Evolutionary conservation across 2,888 invertebrate genomes (phyloP).

Genomic region (Ophonus ardosiacus): DNA sequence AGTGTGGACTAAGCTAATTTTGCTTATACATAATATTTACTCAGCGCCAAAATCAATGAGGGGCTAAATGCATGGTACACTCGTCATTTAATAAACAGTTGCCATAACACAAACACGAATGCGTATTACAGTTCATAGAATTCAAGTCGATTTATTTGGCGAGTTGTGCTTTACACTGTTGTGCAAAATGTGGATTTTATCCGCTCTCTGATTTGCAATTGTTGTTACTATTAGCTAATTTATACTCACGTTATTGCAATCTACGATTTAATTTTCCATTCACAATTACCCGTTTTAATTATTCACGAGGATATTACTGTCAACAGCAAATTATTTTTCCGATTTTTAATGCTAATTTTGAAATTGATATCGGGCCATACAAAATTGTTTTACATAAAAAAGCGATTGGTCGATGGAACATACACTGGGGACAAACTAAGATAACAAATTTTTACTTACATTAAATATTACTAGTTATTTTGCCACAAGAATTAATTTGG

Average conservation of each 20-base stretch:
- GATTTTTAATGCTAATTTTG: neutral
- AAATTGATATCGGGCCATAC: neutral
- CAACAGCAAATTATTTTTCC: neutral
- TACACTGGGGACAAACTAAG: too few species aligned
- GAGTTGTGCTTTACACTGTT: neutral
- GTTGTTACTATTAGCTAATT: constrained; percentile 26
- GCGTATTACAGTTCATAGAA: constrained; percentile 6
- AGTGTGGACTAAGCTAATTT: constrained; percentile 15
- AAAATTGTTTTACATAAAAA: neutral
- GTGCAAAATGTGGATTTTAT: constrained; percentile 8
- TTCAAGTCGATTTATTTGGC: constrained; percentile 23
- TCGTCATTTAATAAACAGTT: constrained; percentile 10
- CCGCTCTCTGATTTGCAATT: constrained; percentile 1
- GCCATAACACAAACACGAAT: constrained; percentile 21
- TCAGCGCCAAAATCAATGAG: constrained; percentile 16
- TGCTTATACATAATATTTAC: constrained; percentile 21
- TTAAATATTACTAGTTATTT: too few species aligned
- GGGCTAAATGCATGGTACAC: neutral
- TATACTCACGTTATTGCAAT: constrained; percentile 1
- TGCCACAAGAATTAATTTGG: too few species aligned
- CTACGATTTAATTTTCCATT: constrained; percentile 10
- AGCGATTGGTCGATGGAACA: neutral
- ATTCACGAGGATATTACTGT: neutral
- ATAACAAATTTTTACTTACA: too few species aligned
- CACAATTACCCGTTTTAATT: neutral